Conservation (phyloP, 2,113 vertebrate genomes). For the Mormyrus iriodes region DNA sequence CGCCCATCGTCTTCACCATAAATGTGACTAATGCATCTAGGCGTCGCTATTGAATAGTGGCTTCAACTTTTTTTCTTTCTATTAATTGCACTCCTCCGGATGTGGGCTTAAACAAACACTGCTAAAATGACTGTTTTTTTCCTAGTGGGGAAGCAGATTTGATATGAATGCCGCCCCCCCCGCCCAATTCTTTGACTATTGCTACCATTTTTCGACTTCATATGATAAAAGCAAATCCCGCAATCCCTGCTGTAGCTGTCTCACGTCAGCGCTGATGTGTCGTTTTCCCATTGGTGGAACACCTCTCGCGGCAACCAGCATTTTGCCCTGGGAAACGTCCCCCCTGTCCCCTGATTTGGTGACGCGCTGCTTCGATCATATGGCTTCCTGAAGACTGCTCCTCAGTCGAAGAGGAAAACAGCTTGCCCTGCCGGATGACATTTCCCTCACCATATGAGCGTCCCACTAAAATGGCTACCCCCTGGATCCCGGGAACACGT, state of each 20-base stretch:
- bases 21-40: constrained; percentile 6
- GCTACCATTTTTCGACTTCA: not conserved
- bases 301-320: too few relatives aligned
- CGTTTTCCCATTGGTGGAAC: not conserved
- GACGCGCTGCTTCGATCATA: constrained; percentile 37
- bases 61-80: not conserved
- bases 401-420: constrained; percentile 42
- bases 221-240: too few relatives aligned
- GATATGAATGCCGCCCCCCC: not conserved
- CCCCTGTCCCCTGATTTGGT: not conserved
- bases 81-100: not conserved
- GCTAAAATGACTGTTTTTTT: not conserved
- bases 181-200: not conserved
- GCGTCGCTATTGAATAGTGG: not conserved
- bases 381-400: constrained; percentile 31
- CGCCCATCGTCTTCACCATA: not conserved
- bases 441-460: constrained; percentile 45
- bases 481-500: constrained; percentile 31
- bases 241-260: too few relatives aligned
- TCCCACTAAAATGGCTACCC: constrained; percentile 28
- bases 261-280: not conserved
- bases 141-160: not conserved
- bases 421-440: constrained; percentile 49
- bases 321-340: not conserved
- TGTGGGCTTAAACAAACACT: not conserved